phyloP scores from a whole-genome alignment of 2,888 invertebrate genomes.

The Hybos culiciformis region DNA sequence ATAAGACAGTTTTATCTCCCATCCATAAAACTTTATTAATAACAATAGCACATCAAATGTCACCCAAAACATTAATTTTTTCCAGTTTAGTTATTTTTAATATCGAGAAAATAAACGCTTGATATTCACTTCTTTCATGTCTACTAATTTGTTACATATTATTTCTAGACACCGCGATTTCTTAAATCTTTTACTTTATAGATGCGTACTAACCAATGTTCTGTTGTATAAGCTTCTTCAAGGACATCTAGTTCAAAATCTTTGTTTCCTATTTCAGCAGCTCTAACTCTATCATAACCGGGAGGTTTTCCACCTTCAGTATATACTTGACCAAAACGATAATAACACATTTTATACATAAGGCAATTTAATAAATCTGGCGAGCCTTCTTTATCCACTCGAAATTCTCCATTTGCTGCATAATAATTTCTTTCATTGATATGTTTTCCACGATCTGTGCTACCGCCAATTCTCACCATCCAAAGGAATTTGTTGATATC shows the following conservation, averaged over 20 bases:
- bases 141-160: too few relatives aligned
- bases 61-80: too few relatives aligned
- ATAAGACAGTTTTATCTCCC: too few relatives aligned
- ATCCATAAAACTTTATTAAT: too few relatives aligned
- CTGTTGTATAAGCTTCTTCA: conserved; percentile 99
- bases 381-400: conserved; percentile 90
- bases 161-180: conserved; percentile 66
- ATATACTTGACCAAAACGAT: conserved; percentile 88
- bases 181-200: conserved; percentile 93
- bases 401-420: conserved; percentile 88
- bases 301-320: conserved; percentile 91
- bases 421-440: conserved; percentile 97
- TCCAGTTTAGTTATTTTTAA: too few relatives aligned
- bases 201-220: conserved; percentile 97
- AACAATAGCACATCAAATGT: too few relatives aligned
- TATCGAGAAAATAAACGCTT: too few relatives aligned
- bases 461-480: conserved; percentile 98
- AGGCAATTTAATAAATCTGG: conserved; percentile 85
- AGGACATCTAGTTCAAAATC: conserved; percentile 94
- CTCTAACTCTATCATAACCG: conserved; percentile 90
- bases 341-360: conserved; percentile 99
- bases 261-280: conserved; percentile 97
- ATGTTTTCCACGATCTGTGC: conserved; percentile 85
- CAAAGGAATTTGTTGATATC: conserved; percentile 99
- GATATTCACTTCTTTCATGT: too few relatives aligned